Evolutionary conservation across 2,888 invertebrate species (phyloP).

Genomic region (Cataglyphis albicans): DNA sequence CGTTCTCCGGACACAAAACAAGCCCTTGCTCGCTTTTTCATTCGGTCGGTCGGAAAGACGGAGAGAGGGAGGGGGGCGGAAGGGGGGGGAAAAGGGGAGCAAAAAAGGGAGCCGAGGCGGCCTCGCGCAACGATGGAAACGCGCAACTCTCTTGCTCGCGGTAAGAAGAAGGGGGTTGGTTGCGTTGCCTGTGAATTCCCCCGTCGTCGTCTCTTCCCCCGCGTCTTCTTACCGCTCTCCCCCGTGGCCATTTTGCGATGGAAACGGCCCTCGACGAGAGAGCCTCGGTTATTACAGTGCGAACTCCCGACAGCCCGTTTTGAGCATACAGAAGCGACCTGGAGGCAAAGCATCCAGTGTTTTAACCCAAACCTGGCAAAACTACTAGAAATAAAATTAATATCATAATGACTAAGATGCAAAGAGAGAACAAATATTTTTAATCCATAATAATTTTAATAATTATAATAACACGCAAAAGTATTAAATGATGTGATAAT

Average conservation of each 20-base stretch:
- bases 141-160: conserved; percentile 59
- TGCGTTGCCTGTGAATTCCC: conserved; percentile 53
- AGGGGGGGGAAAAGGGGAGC: not conserved
- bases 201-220: conserved; percentile 19
- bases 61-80: not conserved
- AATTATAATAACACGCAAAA: not conserved
- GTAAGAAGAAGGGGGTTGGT: conserved; percentile 56
- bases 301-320: conserved; percentile 65
- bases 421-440: not conserved
- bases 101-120: conserved; percentile 55
- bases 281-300: conserved; percentile 69
- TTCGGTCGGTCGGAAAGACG: conserved; percentile 36
- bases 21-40: conserved; percentile 67
- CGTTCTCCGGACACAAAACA: conserved; percentile 63
- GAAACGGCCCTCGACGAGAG: conserved; percentile 64
- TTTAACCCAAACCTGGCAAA: not conserved
- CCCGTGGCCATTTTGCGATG: conserved; percentile 68
- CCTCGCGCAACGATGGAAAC: conserved; percentile 66
- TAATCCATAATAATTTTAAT: not conserved
- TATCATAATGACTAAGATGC: not conserved
- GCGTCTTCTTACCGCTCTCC: conserved; percentile 49
- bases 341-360: not conserved
- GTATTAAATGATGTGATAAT: not conserved
- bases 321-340: conserved; percentile 62
- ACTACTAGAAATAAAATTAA: not conserved